phyloP scores from a whole-genome alignment of 2,797 vertebrate species.

The Hypotaenidia okinawae region DNA sequence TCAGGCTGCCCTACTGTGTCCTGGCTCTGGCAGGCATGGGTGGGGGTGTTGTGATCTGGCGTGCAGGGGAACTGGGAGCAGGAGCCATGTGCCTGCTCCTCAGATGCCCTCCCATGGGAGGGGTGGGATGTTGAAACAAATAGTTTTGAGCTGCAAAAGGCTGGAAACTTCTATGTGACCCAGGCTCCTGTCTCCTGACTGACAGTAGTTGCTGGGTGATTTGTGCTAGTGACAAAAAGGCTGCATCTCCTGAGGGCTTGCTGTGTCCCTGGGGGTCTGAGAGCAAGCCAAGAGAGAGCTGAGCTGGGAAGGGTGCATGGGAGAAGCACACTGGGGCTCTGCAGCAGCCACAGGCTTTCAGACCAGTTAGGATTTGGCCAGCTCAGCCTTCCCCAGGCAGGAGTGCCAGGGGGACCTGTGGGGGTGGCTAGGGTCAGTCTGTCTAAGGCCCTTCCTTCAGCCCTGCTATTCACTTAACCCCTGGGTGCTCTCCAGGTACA shows the following conservation, averaged over 20 bases:
- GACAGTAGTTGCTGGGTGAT: background rate
- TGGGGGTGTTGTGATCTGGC: background rate
- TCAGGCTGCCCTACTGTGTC: background rate
- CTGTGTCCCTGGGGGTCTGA: background rate
- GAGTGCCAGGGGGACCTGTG: background rate
- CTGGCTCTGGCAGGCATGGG: background rate
- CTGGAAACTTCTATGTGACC: background rate
- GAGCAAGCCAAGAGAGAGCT: slow-evolving; percentile 37
- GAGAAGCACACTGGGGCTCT: background rate
- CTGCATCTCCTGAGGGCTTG: background rate
- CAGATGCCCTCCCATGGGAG: background rate
- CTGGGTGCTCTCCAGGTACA: background rate
- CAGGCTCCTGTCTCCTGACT: background rate
- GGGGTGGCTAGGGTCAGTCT: background rate
- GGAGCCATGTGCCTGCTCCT: background rate
- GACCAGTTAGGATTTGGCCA: background rate
- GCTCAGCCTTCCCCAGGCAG: background rate
- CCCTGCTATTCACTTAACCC: background rate
- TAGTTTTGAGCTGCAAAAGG: background rate
- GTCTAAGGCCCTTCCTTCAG: background rate
- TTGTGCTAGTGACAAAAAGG: background rate
- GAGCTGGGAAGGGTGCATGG: background rate
- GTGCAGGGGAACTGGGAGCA: background rate
- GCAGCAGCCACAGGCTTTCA: background rate
- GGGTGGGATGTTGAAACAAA: background rate